Evolutionary conservation across 2,113 vertebrate species (phyloP), one percentile per base, ranked within the genome.

Genomic region (Cyprinodon brontotheroides): DNA sequence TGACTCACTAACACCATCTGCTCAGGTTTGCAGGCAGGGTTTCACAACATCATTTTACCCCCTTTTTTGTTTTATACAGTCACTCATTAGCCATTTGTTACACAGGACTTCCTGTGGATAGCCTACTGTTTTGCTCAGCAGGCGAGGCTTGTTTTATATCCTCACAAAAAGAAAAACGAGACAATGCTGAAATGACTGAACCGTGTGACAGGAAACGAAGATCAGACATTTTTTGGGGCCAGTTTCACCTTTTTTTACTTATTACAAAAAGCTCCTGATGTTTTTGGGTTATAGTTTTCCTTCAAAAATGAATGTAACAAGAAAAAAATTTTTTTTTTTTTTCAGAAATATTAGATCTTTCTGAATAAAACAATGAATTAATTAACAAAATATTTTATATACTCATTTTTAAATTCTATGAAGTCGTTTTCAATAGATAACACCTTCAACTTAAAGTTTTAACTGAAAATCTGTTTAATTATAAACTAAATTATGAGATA

Each of bases 1-100:
- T 82, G 85, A 89, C 83, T 88, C 85, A 88, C 78, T 87, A 77
- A 14, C 74, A 76, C 92, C 91, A 91, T 91, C 92, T 93, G 90
- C 87, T 92, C 85, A 88, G 88, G 84, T 90, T 89, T 83, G 81
- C 80, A n/a, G 80, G 77, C 82, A 86, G 68, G 68, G 78, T 82
- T 87, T 78, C 68, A 78, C 65, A 69, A 87, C 76, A 77, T 64
- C 63, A 5, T 74, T 75, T 81, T 45, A 62, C 72, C 29, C 29
- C 29, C 29, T 83, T 79, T 81, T 68, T 39, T 57, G 65, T 22
- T 37, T 57, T 45, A 65, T 70, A 74, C 62, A 79, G 48, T 83
- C 82, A 77, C 70, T 79, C 38, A 38, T 80, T 37, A 72, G 74
- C 78, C 78, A 76, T 89, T 90, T 89, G 88, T 86, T 85, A 88